These are phyloP conservation scores for Drosophila atripex DNA, from an alignment of 2,888 invertebrate species.

Conservation along the genomic window DNA sequence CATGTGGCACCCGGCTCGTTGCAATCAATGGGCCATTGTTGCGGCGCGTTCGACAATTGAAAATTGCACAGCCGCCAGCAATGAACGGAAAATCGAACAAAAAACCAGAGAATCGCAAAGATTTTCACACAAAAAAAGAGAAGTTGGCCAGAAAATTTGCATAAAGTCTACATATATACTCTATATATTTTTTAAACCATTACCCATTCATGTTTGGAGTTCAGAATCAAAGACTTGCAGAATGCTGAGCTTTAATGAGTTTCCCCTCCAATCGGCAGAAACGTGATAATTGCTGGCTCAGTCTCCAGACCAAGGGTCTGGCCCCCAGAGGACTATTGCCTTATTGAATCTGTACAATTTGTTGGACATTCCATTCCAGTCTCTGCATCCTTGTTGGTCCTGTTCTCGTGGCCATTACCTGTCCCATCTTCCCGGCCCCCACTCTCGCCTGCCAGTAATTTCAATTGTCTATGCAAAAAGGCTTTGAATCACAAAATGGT, in stretches of 20 bases:
- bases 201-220: neutral
- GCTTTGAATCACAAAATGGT: slow-evolving; percentile 73
- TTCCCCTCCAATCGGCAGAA: slow-evolving; percentile 19
- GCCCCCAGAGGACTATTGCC: slow-evolving; percentile 38
- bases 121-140: slow-evolving; percentile 23
- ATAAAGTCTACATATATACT: slow-evolving; percentile 9
- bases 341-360: slow-evolving; percentile 78
- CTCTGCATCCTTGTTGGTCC: neutral
- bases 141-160: too few relatives aligned
- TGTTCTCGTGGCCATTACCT: slow-evolving; percentile 2
- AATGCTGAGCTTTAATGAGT: slow-evolving; percentile 25
- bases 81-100: neutral
- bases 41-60: slow-evolving; percentile 70
- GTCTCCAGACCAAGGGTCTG: too few relatives aligned
- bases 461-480: slow-evolving; percentile 75
- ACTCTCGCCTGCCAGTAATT: slow-evolving; percentile 49
- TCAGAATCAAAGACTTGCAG: neutral
- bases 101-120: neutral
- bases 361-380: slow-evolving; percentile 44
- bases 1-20: slow-evolving; percentile 19
- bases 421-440: slow-evolving; percentile 1
- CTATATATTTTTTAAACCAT: neutral
- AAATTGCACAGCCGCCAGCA: slow-evolving; percentile 51
- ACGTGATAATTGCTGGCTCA: slow-evolving; percentile 65
- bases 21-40: slow-evolving; percentile 72